Base-by-base conservation (phyloP, 2,888 invertebrate species). In the Protophormia terraenovae region DNA sequence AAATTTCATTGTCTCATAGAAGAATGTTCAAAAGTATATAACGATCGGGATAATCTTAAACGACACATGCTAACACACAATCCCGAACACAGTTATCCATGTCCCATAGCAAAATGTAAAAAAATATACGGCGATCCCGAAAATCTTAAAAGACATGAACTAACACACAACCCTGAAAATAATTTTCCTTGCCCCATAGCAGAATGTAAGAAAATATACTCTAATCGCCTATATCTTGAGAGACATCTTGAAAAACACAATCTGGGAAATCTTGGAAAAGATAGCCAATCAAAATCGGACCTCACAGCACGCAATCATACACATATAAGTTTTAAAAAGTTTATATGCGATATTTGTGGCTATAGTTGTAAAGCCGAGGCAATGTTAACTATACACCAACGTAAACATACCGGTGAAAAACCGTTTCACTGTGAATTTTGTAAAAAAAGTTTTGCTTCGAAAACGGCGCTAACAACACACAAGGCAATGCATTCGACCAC, bases 261-360 rank as follows among this genome's bases (percentile, higher is more conserved):
- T n/a, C n/a, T n/a, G n/a, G n/a, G n/a, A n/a, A n/a, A n/a, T n/a
- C n/a, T n/a, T n/a, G n/a, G n/a, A n/a, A n/a, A n/a, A n/a, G n/a
- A n/a, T n/a, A n/a, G n/a, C n/a, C n/a, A n/a, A n/a, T n/a, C n/a
- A n/a, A n/a, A n/a, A 90, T 19, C 58, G n/a, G n/a, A n/a, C n/a
- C n/a, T n/a, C n/a, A n/a, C n/a, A n/a, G n/a, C 90, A 91, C 64
- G 85, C 83, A 47, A 87, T 88, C 22, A 86, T 87, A 7, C 91
- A 91, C n/a, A n/a, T n/a, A 89, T 10, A 89, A 88, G 77, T 89
- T 89, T 90, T 89, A 89, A n/a, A n/a, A n/a, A n/a, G n/a, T n/a
- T n/a, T 12, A 87, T 91, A 0, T 91, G 91, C 71, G 91, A 91
- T 69, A 88, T 88, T 32, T 91, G 91, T 16, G 91, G 86, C 8